Evolutionary conservation across 2,888 invertebrate species (phyloP).

Genomic region (Selenia dentaria): DNA sequence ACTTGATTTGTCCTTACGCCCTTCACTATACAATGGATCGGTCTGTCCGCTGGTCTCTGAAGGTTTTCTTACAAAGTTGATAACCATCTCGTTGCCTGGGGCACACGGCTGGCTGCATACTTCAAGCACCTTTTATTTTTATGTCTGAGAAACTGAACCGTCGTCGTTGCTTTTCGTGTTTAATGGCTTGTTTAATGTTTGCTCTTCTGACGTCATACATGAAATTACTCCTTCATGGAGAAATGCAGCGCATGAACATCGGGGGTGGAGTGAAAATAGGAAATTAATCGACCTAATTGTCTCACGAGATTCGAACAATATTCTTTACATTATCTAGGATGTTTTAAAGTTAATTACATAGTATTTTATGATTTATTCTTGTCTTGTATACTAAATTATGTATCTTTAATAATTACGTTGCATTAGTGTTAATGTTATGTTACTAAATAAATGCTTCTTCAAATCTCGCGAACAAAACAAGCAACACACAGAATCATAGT

Average conservation of each 20-base stretch:
- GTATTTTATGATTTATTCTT: too few relatives aligned
- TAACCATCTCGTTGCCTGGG: constrained; percentile 2
- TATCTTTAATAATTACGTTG: too few relatives aligned
- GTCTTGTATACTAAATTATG: too few relatives aligned
- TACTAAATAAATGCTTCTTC: too few relatives aligned
- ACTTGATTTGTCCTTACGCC: not conserved
- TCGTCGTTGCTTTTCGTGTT: constrained; percentile 14
- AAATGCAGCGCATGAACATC: constrained; percentile 2
- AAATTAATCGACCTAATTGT: too few relatives aligned
- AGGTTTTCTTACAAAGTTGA: constrained; percentile 1
- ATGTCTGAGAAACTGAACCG: constrained; percentile 14
- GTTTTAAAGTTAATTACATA: too few relatives aligned
- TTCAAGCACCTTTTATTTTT: constrained; percentile 11
- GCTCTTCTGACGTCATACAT: constrained; percentile 22
- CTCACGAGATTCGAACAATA: too few relatives aligned
- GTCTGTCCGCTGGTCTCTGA: not conserved
- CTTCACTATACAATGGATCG: not conserved
- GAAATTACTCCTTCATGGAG: constrained; percentile 20
- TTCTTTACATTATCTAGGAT: too few relatives aligned
- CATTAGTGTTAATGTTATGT: too few relatives aligned
- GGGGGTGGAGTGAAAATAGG: too few relatives aligned
- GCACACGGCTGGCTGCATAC: constrained; percentile 5
- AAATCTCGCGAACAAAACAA: too few relatives aligned
- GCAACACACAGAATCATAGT: too few relatives aligned
- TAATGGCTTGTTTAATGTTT: constrained; percentile 22